These are phyloP conservation scores for Aporophyla lueneburgensis DNA, from an alignment of 2,888 invertebrate genomes.

Conservation along the genomic window DNA sequence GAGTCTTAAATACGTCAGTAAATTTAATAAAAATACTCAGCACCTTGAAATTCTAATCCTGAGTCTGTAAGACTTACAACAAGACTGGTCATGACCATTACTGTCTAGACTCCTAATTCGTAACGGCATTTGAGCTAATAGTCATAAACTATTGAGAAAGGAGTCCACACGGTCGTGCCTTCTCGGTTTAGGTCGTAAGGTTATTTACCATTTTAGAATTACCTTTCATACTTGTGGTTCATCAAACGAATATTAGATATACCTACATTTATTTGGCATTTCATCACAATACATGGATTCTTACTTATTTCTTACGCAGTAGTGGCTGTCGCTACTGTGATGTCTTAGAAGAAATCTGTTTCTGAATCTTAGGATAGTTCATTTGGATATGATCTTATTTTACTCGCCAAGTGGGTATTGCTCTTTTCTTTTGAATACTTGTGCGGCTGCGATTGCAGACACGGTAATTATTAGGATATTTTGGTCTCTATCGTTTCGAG, in stretches of 20 bases:
- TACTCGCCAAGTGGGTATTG: too few species aligned
- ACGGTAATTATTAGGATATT: too few species aligned
- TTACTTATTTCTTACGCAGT: too few species aligned
- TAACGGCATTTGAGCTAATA: conserved; percentile 40
- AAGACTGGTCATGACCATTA: conserved; percentile 16
- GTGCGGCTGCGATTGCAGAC: too few species aligned
- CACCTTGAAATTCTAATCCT: conserved; percentile 34
- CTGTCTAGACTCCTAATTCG: conserved; percentile 40
- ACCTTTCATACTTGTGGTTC: not conserved
- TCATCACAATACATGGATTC: not conserved
- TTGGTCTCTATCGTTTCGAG: too few species aligned
- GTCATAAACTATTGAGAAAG: conserved; percentile 19
- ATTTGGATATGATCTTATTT: too few species aligned
- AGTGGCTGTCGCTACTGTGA: too few species aligned
- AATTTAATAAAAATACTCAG: conserved; percentile 1
- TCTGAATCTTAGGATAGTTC: too few species aligned
- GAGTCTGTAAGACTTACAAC: not conserved
- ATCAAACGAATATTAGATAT: not conserved
- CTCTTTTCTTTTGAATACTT: too few species aligned
- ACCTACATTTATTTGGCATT: not conserved
- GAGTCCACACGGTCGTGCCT: conserved; percentile 15
- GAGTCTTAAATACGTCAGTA: not conserved
- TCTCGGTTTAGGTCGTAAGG: conserved; percentile 18
- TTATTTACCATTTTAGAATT: conserved; percentile 12
- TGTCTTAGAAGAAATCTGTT: too few species aligned